Evolutionary conservation across 2,888 invertebrate genomes (phyloP), one percentile per base, ranked within the genome.

Genomic region (Ophion ellenae): DNA sequence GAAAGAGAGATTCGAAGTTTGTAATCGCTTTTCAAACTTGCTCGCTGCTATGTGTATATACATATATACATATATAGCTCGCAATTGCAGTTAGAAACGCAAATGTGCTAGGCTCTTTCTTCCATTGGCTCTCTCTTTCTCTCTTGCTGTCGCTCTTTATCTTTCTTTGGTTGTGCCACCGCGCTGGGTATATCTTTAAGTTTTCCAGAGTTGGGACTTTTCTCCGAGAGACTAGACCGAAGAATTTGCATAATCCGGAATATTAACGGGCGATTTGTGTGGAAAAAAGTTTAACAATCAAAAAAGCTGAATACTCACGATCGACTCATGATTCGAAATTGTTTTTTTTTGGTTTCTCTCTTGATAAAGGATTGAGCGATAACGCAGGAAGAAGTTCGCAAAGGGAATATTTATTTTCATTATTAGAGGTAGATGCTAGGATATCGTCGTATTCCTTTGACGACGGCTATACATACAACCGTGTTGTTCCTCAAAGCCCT

Each of bases 1-100:
- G 47, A 47, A 40, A 14, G 78, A 57, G 57, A 77, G 81, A 82
- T 82, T 82, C 66, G 11, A 73, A 85, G 79, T 86, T 83, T 86
- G 81, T 81, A 83, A 86, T 86, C 83, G 83, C 83, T 83, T 86
- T 86, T 83, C 76, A 81, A 83, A 86, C 69, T 86, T 74, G 76
- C 83, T 67, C 74, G 79, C 47, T 47, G 14, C 47, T 11, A 78
- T 85, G 69, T 64, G 7, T 75, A 47, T 36, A 63, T n/a, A 66
- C 32, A 53, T 53, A 66, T 7, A 77, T 20, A 57, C 14, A 36
- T 6, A 36, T 11, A 9, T 14, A 67, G 40, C 28, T 64, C 28
- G 45, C 45, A 53, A 32, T 14, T 64, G 32, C 64, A 64, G 64
- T 64, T 73, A 63, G 57, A 66, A 73, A 36, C 63, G 71, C 57